Conservation (phyloP, 2,113 vertebrate genomes). For the Epinephelus cyanopodus region DNA sequence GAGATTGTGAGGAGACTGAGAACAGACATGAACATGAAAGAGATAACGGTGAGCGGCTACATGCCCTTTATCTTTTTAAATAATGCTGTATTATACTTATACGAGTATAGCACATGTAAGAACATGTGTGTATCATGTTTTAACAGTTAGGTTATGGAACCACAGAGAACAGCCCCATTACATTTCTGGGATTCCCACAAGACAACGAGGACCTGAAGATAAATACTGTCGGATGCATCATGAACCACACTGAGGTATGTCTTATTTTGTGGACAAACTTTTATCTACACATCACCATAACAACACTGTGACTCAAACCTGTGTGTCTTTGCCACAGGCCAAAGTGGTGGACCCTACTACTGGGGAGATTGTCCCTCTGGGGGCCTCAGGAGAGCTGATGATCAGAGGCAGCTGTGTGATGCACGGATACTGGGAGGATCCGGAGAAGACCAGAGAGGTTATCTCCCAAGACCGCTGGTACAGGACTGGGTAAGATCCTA, state of each 20-base stretch:
- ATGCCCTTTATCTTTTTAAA: not conserved
- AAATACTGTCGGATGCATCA: conserved; percentile 87
- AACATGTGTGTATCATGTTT: not conserved
- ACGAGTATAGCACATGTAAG: not conserved
- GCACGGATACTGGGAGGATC: conserved; percentile 93
- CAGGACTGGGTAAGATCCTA: conserved; percentile 90
- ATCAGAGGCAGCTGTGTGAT: conserved; percentile 94
- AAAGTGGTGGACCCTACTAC: conserved; percentile 87
- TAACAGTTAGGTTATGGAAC: conserved; percentile 90
- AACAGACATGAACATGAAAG: conserved; percentile 85
- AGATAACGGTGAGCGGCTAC: conserved; percentile 83
- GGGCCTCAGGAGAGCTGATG: conserved; percentile 89
- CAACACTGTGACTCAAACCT: not conserved
- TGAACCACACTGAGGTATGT: conserved; percentile 91
- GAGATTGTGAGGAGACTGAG: conserved; percentile 86
- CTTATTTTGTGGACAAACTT: not conserved
- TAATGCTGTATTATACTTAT: not conserved
- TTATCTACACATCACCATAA: not conserved
- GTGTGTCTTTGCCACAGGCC: conserved; percentile 82
- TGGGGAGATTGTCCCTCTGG: conserved; percentile 82
- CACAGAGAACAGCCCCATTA: conserved; percentile 95
- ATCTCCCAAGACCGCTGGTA: conserved; percentile 90
- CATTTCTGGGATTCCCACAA: conserved; percentile 87
- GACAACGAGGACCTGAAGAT: conserved; percentile 85
- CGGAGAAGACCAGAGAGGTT: conserved; percentile 85